phyloP scores from a whole-genome alignment of 2,888 invertebrate genomes.

The Acronicta leporina region DNA sequence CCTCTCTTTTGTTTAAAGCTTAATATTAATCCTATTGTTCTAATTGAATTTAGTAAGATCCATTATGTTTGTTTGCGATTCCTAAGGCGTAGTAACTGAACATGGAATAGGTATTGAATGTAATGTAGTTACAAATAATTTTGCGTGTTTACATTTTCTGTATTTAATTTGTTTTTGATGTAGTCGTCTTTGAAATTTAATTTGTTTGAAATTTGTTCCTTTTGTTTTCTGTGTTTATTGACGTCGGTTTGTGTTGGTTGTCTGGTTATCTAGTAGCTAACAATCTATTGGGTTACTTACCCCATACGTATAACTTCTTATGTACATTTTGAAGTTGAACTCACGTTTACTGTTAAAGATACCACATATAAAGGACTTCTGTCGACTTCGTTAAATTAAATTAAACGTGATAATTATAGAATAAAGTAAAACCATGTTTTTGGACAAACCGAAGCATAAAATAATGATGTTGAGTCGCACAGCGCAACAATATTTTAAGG shows the following conservation, averaged over 20 bases:
- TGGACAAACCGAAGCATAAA: conserved; percentile 3
- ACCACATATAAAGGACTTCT: too few species aligned
- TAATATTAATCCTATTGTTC: conserved; percentile 34
- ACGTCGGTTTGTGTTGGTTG: too few species aligned
- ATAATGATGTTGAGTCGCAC: neutral
- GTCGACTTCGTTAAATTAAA: neutral
- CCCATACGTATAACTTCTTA: too few species aligned
- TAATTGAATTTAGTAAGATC: conserved; percentile 30
- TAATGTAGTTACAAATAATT: conserved; percentile 1
- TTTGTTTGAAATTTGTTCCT: too few species aligned
- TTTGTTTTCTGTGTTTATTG: too few species aligned
- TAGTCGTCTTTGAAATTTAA: too few species aligned
- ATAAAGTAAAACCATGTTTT: neutral
- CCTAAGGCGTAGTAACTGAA: conserved; percentile 4
- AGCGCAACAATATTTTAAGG: conserved; percentile 23
- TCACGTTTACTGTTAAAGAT: too few species aligned
- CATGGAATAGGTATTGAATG: neutral
- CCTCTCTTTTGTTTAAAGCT: conserved; percentile 26
- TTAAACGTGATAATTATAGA: neutral
- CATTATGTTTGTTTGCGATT: conserved; percentile 19
- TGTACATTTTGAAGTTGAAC: too few species aligned
- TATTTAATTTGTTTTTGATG: neutral
- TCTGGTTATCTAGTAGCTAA: too few species aligned
- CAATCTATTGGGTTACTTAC: too few species aligned
- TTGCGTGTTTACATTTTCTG: neutral